Evolutionary conservation across 2,797 vertebrate species (phyloP).

Genomic region (Pipistrellus kuhlii): DNA sequence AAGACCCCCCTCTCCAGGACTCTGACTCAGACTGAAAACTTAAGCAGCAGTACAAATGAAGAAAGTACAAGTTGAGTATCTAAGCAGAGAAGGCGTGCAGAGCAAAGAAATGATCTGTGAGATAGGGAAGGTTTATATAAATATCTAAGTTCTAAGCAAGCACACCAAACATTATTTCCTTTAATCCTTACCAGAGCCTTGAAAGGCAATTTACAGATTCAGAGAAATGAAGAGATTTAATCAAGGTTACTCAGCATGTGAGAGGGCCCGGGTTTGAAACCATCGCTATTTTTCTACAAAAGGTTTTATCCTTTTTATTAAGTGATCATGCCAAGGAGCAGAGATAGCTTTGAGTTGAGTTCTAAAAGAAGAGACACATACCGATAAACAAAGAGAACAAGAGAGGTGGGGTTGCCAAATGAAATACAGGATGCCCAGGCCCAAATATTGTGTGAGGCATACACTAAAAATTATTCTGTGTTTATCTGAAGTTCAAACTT

Average conservation of each 20-base stretch:
- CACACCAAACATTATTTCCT: slow-evolving; percentile 10
- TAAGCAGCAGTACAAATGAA: neutral
- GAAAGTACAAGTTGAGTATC: neutral
- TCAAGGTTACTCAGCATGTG: neutral
- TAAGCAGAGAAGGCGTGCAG: neutral
- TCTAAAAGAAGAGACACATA: slow-evolving; percentile 35
- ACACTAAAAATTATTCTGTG: neutral
- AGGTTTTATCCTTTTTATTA: slow-evolving; percentile 23
- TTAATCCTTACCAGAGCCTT: slow-evolving; percentile 47
- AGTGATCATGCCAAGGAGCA: neutral
- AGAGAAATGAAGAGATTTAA: slow-evolving; percentile 45
- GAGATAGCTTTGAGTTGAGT: slow-evolving; percentile 22
- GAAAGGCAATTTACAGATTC: slow-evolving; percentile 50
- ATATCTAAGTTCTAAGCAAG: slow-evolving; percentile 8
- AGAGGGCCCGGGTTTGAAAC: slow-evolving; percentile 3
- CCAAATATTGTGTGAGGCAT: neutral
- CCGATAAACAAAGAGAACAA: slow-evolving; percentile 21
- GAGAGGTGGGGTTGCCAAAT: neutral
- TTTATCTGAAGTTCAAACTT: slow-evolving; percentile 58
- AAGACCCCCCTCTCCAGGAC: neutral
- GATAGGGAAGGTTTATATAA: neutral
- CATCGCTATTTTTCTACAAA: slow-evolving; percentile 22
- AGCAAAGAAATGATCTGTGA: neutral
- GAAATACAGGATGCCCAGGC: neutral
- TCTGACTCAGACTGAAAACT: slow-evolving; percentile 25